Percentiles rank a stretch among this genome's conserved stretches.
Conservation (phyloP, 2,888 invertebrate genomes). For the Tipula confusa region DNA sequence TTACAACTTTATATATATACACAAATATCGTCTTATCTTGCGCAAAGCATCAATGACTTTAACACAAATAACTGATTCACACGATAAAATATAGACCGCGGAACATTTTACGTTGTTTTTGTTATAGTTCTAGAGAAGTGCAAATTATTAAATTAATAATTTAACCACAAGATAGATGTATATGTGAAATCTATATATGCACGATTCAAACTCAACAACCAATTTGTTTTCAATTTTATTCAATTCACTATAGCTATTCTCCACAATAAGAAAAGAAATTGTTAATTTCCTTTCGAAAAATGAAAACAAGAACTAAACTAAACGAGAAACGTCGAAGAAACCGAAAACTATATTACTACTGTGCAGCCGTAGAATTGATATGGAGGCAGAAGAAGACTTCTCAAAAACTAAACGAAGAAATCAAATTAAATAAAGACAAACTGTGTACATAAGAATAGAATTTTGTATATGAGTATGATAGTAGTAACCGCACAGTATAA, state of each 20-base stretch:
- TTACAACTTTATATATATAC: background rate
- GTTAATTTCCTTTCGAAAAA: conserved; percentile 13
- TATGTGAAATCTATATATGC: background rate
- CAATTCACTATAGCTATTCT: background rate
- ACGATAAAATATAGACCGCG: background rate
- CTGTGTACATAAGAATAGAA: background rate
- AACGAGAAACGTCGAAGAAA: too few species aligned
- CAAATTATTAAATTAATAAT: background rate
- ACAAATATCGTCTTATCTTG: background rate
- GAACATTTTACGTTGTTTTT: background rate
- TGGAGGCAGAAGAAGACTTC: background rate
- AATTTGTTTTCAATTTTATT: background rate
- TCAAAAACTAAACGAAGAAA: background rate
- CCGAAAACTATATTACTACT: background rate
- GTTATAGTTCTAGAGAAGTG: background rate
- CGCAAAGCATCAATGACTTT: background rate
- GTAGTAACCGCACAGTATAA: background rate
- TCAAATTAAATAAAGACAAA: background rate
- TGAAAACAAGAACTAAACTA: background rate
- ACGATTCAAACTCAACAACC: background rate
- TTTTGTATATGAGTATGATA: background rate
- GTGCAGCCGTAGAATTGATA: background rate
- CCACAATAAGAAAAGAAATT: background rate
- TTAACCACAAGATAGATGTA: background rate
- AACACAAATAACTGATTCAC: background rate